Conservation (phyloP, 2,888 invertebrate genomes). For the Trachelus troglodyta region DNA sequence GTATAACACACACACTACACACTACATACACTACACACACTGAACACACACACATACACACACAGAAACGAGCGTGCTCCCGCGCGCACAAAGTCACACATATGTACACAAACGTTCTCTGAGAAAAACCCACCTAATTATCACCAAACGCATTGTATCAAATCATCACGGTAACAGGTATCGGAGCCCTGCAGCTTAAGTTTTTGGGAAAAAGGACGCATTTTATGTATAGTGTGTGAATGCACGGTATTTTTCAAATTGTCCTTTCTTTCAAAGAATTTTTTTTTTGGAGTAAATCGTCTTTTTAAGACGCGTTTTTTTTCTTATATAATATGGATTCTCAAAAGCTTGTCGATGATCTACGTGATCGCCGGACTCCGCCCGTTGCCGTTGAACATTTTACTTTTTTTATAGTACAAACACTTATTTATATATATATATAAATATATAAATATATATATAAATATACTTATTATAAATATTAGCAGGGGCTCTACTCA, state of each 20-base stretch:
- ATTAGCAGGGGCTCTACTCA: slow-evolving; percentile 63
- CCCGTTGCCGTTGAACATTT: slow-evolving; percentile 37
- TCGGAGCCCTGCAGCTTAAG: slow-evolving; percentile 18
- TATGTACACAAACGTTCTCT: slow-evolving; percentile 23
- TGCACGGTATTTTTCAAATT: background rate
- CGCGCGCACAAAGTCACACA: background rate
- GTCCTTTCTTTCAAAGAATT: background rate
- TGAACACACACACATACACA: background rate
- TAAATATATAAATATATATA: slow-evolving; percentile 40
- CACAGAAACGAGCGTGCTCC: background rate
- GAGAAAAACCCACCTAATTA: slow-evolving; percentile 37
- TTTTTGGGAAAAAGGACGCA: slow-evolving; percentile 23
- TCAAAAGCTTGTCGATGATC: background rate
- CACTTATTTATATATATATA: slow-evolving; percentile 60
- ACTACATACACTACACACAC: too few species aligned
- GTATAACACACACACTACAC: background rate
- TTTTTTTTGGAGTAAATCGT: background rate
- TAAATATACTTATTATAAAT: slow-evolving; percentile 27
- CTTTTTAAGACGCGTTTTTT: background rate
- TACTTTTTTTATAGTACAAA: slow-evolving; percentile 64
- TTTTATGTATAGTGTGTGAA: background rate
- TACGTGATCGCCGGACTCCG: background rate
- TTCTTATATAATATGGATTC: background rate
- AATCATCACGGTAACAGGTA: slow-evolving; percentile 41
- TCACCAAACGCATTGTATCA: slow-evolving; percentile 44